These are phyloP conservation scores for Pollachius pollachius DNA, from an alignment of 2,113 vertebrate genomes.

Conservation along the genomic window DNA sequence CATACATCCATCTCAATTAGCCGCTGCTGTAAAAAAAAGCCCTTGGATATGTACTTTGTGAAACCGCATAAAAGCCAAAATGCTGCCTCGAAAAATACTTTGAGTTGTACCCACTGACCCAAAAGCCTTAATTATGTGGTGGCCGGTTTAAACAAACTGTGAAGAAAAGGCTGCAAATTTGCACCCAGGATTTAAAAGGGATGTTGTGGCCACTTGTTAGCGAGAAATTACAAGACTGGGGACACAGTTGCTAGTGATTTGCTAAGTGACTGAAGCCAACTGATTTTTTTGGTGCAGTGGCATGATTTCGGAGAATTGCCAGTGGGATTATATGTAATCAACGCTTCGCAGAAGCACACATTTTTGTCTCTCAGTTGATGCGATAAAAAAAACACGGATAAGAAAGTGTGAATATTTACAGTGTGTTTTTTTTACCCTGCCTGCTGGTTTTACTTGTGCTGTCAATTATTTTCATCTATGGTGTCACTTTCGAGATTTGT, in stretches of 20 bases:
- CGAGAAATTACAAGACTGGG: constrained; percentile 37
- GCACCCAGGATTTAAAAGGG: constrained; percentile 38
- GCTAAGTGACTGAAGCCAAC: constrained; percentile 20
- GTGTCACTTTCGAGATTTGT: too few species aligned
- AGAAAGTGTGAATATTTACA: too few species aligned
- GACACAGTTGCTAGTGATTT: constrained; percentile 30
- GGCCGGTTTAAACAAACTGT: constrained; percentile 32
- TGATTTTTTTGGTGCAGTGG: constrained; percentile 13
- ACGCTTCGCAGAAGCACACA: background rate
- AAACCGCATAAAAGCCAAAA: too few species aligned
- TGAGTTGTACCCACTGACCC: constrained; percentile 29
- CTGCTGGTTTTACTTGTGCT: too few species aligned
- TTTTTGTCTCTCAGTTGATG: background rate
- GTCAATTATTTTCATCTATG: too few species aligned
- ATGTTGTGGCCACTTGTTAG: constrained; percentile 18
- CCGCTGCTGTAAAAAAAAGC: too few species aligned
- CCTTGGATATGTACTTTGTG: too few species aligned
- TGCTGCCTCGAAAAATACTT: constrained; percentile 23
- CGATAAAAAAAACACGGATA: too few species aligned
- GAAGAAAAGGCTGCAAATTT: constrained; percentile 39
- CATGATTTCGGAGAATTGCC: constrained; percentile 30
- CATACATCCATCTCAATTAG: too few species aligned
- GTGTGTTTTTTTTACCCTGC: constrained; percentile 2
- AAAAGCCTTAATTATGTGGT: constrained; percentile 47
- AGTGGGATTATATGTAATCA: background rate